Conservation (phyloP, 2,113 vertebrate genomes). For the Anhinga anhinga region DNA sequence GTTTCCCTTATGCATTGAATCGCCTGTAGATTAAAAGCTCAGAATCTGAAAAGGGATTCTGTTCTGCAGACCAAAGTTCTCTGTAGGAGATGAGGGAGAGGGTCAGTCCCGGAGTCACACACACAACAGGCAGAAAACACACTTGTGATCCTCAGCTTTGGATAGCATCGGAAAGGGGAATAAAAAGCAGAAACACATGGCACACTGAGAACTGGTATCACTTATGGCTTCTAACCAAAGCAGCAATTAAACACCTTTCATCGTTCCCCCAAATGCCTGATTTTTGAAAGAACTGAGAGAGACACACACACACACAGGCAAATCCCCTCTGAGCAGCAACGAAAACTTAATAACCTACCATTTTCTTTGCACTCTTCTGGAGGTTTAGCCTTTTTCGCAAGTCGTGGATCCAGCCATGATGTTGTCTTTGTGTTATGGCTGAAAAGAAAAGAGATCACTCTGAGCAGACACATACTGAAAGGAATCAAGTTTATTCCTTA, state of each 20-base stretch:
- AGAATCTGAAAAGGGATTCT: conserved; percentile 63
- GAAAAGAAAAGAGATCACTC: conserved; percentile 86
- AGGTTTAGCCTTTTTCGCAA: conserved; percentile 98
- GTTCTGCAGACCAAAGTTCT: conserved; percentile 71
- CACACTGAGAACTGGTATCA: conserved; percentile 64
- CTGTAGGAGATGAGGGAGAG: conserved; percentile 66
- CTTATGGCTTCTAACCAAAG: conserved; percentile 64
- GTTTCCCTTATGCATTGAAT: conserved; percentile 59
- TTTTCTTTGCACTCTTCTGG: conserved; percentile 99
- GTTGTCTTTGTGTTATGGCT: conserved; percentile 99
- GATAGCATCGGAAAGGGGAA: conserved; percentile 61
- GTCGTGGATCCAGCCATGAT: conserved; percentile 98
- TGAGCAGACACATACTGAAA: conserved; percentile 82
- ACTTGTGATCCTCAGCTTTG: conserved; percentile 61
- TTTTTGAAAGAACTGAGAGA: conserved; percentile 48
- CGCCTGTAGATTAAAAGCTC: conserved; percentile 65
- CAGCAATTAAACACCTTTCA: conserved; percentile 66
- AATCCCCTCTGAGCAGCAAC: conserved; percentile 56
- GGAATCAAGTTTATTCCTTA: conserved; percentile 80
- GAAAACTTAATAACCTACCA: conserved; percentile 87
- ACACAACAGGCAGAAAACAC: conserved; percentile 72
- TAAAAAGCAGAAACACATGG: conserved; percentile 73
- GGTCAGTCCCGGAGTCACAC: conserved; percentile 70
- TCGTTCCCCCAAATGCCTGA: conserved; percentile 51
- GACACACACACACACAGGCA: conserved; percentile 41